A percentile compares a stretch with the other conserved stretches of the same genome.
These are phyloP conservation scores for Drosophila miranda DNA, from an alignment of 1,140 invertebrate genomes.

Conservation along the genomic window DNA sequence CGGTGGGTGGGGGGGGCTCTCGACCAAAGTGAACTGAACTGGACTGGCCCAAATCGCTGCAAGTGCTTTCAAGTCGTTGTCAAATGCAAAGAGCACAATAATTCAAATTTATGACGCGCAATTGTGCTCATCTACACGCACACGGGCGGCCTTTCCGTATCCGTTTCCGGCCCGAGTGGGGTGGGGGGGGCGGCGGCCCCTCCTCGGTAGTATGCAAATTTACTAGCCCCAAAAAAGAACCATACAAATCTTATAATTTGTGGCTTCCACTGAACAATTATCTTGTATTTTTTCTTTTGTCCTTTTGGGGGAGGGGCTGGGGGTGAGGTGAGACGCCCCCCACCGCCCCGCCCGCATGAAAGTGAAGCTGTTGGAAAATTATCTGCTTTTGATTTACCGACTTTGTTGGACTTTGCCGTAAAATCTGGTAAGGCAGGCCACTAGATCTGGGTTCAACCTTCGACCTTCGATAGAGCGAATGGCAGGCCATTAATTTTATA, in stretches of 20 bases:
- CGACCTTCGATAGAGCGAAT: slow-evolving; percentile 12
- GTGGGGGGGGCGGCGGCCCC: too few species aligned
- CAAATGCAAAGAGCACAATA: slow-evolving; percentile 79
- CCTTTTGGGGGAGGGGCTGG: neutral
- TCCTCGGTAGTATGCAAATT: slow-evolving; percentile 73
- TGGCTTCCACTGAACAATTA: slow-evolving; percentile 70
- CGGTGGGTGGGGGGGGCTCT: neutral
- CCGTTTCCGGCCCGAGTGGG: too few species aligned
- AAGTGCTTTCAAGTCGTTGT: slow-evolving; percentile 79
- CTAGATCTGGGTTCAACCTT: slow-evolving; percentile 16
- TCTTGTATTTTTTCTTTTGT: slow-evolving; percentile 38
- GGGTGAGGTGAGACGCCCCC: too few species aligned
- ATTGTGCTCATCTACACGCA: slow-evolving; percentile 72
- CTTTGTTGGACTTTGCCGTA: slow-evolving; percentile 56
- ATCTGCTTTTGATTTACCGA: slow-evolving; percentile 75
- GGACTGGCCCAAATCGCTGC: slow-evolving; percentile 75
- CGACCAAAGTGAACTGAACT: slow-evolving; percentile 32
- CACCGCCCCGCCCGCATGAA: slow-evolving; percentile 1
- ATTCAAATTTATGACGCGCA: slow-evolving; percentile 78
- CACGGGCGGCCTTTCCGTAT: neutral
- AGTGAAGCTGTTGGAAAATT: slow-evolving; percentile 55
- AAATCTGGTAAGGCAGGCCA: slow-evolving; percentile 49
- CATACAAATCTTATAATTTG: slow-evolving; percentile 77
- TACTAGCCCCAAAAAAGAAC: slow-evolving; percentile 51
- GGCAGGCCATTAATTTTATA: slow-evolving; percentile 16